Evolutionary conservation across 2,797 vertebrate species (phyloP), one percentile per base, ranked within the genome.

Genomic region (Labroides dimidiatus): DNA sequence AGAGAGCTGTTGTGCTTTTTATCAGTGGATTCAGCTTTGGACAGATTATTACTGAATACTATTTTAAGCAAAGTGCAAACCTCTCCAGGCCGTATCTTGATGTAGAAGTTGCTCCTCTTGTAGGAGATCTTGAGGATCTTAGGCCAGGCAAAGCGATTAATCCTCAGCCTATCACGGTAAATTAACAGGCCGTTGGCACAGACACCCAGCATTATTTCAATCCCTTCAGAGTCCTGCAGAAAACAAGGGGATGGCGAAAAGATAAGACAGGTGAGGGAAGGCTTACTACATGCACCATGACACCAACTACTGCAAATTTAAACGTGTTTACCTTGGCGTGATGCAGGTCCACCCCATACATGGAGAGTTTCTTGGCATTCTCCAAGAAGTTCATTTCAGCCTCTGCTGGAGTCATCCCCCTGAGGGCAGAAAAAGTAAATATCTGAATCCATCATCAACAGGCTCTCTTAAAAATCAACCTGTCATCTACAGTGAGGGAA

Each of bases 61-160:
- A 6, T 16, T n/a, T 16, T 15, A 14, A 50, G 2, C 14, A 47
- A 24, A 21, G 3, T 23, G 36, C 69, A 59, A 87, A 99, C 98
- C 96, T 99, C 98, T 64, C 98, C 98, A 0, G 98, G 98, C 45
- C 98, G 95, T 78, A 99, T 99, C 92, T 99, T 99, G 82, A 99
- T 99, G 88, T 99, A 99, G 87, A 99, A 99, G 92, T 99, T 99
- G 92, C 97, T 99, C 84, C 98, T 95, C 84, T 99, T 99, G 61
- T 99, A 99, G 30, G 98, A 99, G 84, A 99, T 99, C 89, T 99
- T 99, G 17, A 99, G 96, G 83, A 99, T 99, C 93, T 99, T 99
- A 65, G 98, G 98, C 98, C 98, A 99, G 77, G 98, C 98, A 0
- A 99, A 99, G 69, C 98, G 96, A 84, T 99, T 99, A 93, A 99